phyloP scores from a whole-genome alignment of 2,113 vertebrate genomes.

The Toxostoma redivivum region DNA sequence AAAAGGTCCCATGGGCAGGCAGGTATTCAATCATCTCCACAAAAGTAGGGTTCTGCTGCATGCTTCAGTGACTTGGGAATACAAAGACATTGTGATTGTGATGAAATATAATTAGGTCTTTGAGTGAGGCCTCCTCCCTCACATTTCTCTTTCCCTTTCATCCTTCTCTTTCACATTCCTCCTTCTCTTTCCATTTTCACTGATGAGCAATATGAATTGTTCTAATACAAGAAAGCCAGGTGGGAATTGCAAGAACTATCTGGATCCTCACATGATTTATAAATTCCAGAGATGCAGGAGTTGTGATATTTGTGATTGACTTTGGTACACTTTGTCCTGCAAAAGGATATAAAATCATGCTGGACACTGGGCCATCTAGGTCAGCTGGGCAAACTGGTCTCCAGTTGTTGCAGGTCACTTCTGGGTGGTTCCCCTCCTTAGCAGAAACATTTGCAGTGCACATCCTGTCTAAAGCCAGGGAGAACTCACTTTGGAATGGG shows the following conservation, averaged over 20 bases:
- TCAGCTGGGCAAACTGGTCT: neutral
- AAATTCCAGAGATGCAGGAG: neutral
- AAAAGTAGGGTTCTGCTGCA: accelerated
- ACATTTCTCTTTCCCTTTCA: too few relatives aligned
- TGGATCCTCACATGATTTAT: accelerated
- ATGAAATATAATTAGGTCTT: neutral
- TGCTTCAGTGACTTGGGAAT: neutral
- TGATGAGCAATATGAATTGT: neutral
- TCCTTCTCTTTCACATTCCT: too few relatives aligned
- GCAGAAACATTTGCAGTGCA: neutral
- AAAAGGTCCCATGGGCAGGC: neutral
- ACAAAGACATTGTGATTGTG: neutral
- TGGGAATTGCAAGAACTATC: neutral
- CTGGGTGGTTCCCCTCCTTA: neutral
- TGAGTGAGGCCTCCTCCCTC: neutral
- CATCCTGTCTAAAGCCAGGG: neutral
- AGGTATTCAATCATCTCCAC: neutral
- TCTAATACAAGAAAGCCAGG: neutral
- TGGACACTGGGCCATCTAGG: too few relatives aligned
- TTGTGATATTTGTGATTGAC: neutral
- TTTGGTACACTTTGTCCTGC: neutral
- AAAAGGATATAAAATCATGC: neutral
- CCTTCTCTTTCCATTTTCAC: neutral
- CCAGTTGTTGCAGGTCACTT: neutral
- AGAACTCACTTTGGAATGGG: neutral